Evolutionary conservation across 2,797 vertebrate genomes (phyloP), one percentile per base, ranked within the genome.

Genomic region (Mycteria americana): DNA sequence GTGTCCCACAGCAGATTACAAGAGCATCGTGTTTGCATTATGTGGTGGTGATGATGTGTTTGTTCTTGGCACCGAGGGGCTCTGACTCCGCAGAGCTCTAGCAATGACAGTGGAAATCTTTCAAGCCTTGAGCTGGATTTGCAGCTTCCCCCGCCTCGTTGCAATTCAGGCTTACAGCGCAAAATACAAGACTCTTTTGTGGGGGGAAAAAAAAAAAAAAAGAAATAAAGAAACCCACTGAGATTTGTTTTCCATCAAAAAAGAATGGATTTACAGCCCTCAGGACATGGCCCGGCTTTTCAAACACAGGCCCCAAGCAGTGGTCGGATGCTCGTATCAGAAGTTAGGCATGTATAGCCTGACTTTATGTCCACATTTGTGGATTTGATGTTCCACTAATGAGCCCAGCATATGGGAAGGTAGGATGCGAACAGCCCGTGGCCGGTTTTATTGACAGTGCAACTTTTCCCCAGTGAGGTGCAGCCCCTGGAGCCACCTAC

Each of bases 31-130:
- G 89, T 96, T 94, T 95, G 94, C 90, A 90, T 95, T 95, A 95
- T 80, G 54, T 21, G 54, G 48, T 56, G 76, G 91, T 80, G 94
- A 93, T 85, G 94, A 94, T 94, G 94, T 95, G 89, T 88, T 96
- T 95, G 82, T 77, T 96, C 89, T 96, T 95, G 95, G 96, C 94
- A 95, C 69, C 2, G 7, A 89, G 76, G 93, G 91, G 84, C 74
- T 94, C 92, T 79, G 85, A 93, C 95, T 96, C 72, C 0, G 5
- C 51, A 15, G 43, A 92, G 84, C 76, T 89, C 77, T 8, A 51
- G 90, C 81, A 92, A 39, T 82, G 96, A 94, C 96, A 97, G 90
- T 88, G 70, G 94, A 96, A 95, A 94, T 86, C 92, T 96, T 96
- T 95, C 95, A 96, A 90, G 46, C 67, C 78, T 84, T 27, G 51